phyloP scores from a whole-genome alignment of 2,113 vertebrate species.

The Malaclemys terrapin region DNA sequence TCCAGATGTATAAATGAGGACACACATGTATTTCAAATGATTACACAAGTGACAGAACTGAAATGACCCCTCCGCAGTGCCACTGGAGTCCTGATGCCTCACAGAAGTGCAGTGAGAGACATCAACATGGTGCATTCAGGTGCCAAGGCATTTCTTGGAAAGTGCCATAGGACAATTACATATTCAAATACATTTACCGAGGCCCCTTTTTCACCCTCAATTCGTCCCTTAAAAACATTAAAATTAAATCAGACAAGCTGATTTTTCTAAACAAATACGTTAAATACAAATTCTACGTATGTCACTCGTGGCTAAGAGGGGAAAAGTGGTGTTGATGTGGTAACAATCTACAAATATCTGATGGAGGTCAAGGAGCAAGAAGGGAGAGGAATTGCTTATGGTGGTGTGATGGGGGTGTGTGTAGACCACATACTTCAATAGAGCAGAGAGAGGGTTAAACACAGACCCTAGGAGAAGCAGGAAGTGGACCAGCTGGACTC shows the following conservation, averaged over 20 bases:
- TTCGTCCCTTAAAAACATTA: conserved; percentile 5
- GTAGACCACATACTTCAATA: rapidly evolving
- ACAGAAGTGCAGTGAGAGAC: neutral
- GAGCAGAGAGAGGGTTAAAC: conserved; percentile 43
- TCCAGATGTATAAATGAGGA: neutral
- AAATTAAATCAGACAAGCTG: neutral
- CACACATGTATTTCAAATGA: neutral
- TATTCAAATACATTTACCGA: neutral
- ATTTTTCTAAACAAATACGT: neutral
- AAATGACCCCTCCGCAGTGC: neutral
- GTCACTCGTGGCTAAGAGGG: neutral
- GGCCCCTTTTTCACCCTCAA: neutral
- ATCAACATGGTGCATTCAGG: conserved; percentile 39
- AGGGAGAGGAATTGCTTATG: neutral
- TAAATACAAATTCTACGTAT: rapidly evolving
- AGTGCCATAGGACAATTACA: neutral
- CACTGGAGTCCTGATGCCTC: neutral
- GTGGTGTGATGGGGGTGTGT: rapidly evolving
- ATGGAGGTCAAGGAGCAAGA: rapidly evolving
- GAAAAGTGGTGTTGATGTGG: rapidly evolving
- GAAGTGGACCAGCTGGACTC: conserved; percentile 67
- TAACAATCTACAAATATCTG: neutral
- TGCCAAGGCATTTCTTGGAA: neutral
- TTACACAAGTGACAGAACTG: neutral
- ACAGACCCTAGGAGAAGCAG: conserved; percentile 52